Evolutionary conservation across 2,888 invertebrate genomes (phyloP), one percentile per base, ranked within the genome.

Genomic region (Drosophila antonietae): DNA sequence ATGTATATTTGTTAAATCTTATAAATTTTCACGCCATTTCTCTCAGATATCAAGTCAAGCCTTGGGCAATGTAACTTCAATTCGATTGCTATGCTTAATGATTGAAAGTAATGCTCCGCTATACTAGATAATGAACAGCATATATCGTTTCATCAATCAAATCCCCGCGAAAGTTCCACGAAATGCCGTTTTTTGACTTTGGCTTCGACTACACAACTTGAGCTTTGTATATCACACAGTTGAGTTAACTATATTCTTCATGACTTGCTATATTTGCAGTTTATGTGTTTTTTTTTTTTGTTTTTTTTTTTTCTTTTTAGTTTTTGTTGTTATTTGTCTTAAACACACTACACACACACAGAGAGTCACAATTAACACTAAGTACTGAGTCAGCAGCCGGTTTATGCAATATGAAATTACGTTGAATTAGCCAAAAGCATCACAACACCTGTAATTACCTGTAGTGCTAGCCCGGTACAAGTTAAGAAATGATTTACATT

Each of bases 311-410:
- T 53, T 10, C 4, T 37, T 20, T 47, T 68, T 60, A 33, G 12
- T 28, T 35, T 43, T 37, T 46, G 35, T 52, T 52, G n/a, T 44
- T 75, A 49, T 66, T 75, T 70, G 60, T 61, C 53, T 55, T 33
- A 51, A 33, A 33, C 52, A 52, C 31, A 28, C 28, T 15, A 23
- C 37, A 37, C 18, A n/a, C 47, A n/a, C 18, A 18, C 35, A 39
- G 46, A 49, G 44, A 57, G 53, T 53, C 37, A 72, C 58, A 63
- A 47, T 64, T 60, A 46, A 56, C 55, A 64, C 66, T 68, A 28
- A 14, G 55, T 55, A 41, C 37, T 83, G 83, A 83, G 87, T 83
- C 80, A 80, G 73, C 78, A 83, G 89, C 83, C 83, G 87, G 83
- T 83, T 53, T 72, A 65, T 70, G 80, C 67, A 73, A 68, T 76